Evolutionary conservation across 1,140 invertebrate genomes (phyloP), one percentile per base, ranked within the genome.

Genomic region (Phymastichus coffea): DNA sequence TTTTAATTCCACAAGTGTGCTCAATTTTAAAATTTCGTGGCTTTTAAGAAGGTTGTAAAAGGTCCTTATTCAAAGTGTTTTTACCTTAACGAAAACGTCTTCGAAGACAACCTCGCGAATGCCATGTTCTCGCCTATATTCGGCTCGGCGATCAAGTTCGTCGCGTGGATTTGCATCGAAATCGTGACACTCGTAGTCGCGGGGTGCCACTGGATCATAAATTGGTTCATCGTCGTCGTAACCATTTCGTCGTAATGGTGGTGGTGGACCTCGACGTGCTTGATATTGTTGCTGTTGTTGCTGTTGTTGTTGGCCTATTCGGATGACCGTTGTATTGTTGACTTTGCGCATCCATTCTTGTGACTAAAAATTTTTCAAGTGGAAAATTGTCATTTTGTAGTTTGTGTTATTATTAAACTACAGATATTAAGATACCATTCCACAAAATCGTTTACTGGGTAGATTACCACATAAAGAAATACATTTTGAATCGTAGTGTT

Each of bases 251-350:
- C 51, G 63, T 60, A 57, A 63, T 66, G 64, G n/a, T 61, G 58
- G 49, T 17, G 57, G 7, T 51, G 46, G 4, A 53, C 64, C 41
- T 44, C 6, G 57, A 35, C 49, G 33, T 19, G 19, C 22, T 7
- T 33, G 28, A 33, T 33, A 12, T 6, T 47, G 30, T 10, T 26
- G 19, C 23, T 48, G 44, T 2, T 40, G 53, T 3, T 46, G 61
- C 1, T 59, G 60, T 7, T 59, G 46, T 15, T 38, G 44, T 26
- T 76, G 77, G 68, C 75, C 78, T 49, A 80, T 76, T 61, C 74
- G 71, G 48, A 80, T 80, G 22, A 80, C 72, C 4, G 78, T 80
- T 4, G 77, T 80, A 48, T 80, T 80, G 57, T 80, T 80, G 9
- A 73, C 52, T 53, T 76, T 78, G 52, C 77, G 70, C 37, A 71